phyloP scores from a whole-genome alignment of 1,140 invertebrate genomes.

The Stegodyphus dumicola region DNA sequence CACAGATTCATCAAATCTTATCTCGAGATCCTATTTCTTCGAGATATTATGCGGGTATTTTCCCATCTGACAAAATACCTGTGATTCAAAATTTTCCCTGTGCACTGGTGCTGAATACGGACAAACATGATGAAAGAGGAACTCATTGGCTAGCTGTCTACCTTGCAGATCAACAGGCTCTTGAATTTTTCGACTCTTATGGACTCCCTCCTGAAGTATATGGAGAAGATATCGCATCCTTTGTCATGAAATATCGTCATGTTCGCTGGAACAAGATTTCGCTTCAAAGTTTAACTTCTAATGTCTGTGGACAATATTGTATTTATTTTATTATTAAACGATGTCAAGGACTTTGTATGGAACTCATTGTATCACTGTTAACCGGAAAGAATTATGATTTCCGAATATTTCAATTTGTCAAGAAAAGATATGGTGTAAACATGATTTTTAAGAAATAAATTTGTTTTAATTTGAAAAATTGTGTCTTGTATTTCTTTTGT shows the following conservation, averaged over 20 bases:
- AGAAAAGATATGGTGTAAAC: slow-evolving; percentile 11
- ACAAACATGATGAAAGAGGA: slow-evolving; percentile 1
- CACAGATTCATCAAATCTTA: no score
- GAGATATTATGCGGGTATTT: slow-evolving; percentile 2
- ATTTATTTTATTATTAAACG: slow-evolving; percentile 8
- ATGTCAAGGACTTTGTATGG: slow-evolving; percentile 3
- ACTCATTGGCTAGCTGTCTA: slow-evolving; percentile 11
- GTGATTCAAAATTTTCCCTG: not conserved
- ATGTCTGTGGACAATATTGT: slow-evolving; percentile 23
- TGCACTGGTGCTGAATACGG: not conserved
- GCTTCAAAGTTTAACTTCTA: not conserved
- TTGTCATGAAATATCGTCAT: not conserved
- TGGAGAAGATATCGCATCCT: not conserved
- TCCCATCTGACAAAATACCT: slow-evolving; percentile 2
- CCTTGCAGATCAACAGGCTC: not conserved
- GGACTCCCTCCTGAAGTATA: not conserved
- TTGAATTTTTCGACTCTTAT: slow-evolving; percentile 15
- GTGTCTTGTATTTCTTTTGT: no score
- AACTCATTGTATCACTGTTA: not conserved
- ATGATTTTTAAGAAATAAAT: slow-evolving; percentile 13
- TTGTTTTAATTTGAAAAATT: not conserved
- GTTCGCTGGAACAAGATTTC: not conserved
- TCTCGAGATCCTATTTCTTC: not conserved
- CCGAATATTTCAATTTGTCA: slow-evolving; percentile 16
- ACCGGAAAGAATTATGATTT: not conserved